These are phyloP conservation scores for Agrotis ipsilon DNA, from an alignment of 2,888 invertebrate species.

Conservation along the genomic window DNA sequence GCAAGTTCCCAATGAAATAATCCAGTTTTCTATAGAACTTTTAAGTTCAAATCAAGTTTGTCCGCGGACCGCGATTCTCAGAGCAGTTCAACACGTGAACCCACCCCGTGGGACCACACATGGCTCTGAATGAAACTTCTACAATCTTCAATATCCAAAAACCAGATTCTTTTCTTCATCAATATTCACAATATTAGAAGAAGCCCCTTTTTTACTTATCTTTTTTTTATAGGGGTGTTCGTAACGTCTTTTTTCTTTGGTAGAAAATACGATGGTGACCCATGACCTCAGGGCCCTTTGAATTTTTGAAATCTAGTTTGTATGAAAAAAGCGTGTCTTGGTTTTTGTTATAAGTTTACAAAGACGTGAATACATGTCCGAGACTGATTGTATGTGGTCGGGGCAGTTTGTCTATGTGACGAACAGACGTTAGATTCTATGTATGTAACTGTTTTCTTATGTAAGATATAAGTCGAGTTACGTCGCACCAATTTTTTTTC, in stretches of 20 bases:
- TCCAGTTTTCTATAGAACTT: conserved; percentile 57
- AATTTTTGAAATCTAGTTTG: conserved; percentile 88
- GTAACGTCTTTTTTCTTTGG: conserved; percentile 89
- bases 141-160: conserved; percentile 83
- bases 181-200: conserved; percentile 91
- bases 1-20: conserved; percentile 44
- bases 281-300: conserved; percentile 85
- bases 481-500: not conserved
- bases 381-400: conserved; percentile 79
- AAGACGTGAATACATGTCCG: conserved; percentile 77
- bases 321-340: conserved; percentile 86
- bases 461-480: not conserved
- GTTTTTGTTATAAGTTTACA: conserved; percentile 75
- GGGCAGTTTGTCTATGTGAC: conserved; percentile 71
- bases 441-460: conserved; percentile 17
- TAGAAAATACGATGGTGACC: conserved; percentile 87
- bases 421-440: conserved; percentile 30
- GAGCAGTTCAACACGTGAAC: conserved; percentile 80
- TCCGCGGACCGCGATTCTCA: conserved; percentile 73
- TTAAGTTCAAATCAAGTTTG: conserved; percentile 75
- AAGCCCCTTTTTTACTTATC: conserved; percentile 87
- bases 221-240: conserved; percentile 81
- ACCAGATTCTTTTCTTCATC: conserved; percentile 91
- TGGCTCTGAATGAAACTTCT: conserved; percentile 77
- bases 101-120: conserved; percentile 88